Base-by-base conservation (phyloP, 2,888 invertebrate genomes). In the Balanococcus diminutus region DNA sequence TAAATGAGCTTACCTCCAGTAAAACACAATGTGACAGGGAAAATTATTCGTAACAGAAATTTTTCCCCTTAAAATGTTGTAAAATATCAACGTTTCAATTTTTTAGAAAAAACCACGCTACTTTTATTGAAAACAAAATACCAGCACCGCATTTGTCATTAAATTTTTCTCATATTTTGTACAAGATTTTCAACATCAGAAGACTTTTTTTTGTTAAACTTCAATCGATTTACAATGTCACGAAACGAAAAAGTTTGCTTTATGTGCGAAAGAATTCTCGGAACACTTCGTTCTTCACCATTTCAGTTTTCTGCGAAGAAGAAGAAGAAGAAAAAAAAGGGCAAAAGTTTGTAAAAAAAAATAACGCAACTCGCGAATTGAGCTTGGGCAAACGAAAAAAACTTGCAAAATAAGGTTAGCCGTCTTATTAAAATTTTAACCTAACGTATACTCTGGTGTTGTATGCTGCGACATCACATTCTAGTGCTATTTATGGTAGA, bases 391-490 rank as follows among this genome's bases (percentile, higher is more conserved):
- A 82, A 81, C 51, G 31, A n/a, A 32, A 82, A 82, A 56, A 32
- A 31, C 28, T 82, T 25, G 56, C 51, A 31, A 51, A 82, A 82
- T 51, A 82, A 82, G 32, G 75, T 79, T 79, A 79, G 28, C 75
- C 75, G 19, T 79, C 75, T 79, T 79, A 79, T 79, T 79, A 79
- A 79, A 79, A 79, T 28, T 79, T 79, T 79, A 79, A 36, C 28
- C 5, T 4, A 67, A 36, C 36, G 75, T 67, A 67, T 51, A 56
- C 46, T n/a, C 67, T 61, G 75, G 25, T 67, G 67, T 28, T 28
- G 67, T 67, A n/a, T n/a, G 8, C 11, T 67, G 16, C 67, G 67
- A 67, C 67, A 67, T 14, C 67, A 28, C 28, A 28, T 67, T 67
- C 67, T 28, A 28, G 67, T 67, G 28, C n/a, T 1, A 25, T 22